These are phyloP conservation scores for Hydraecia micacea DNA, from an alignment of 2,888 invertebrate genomes.

Conservation along the genomic window DNA sequence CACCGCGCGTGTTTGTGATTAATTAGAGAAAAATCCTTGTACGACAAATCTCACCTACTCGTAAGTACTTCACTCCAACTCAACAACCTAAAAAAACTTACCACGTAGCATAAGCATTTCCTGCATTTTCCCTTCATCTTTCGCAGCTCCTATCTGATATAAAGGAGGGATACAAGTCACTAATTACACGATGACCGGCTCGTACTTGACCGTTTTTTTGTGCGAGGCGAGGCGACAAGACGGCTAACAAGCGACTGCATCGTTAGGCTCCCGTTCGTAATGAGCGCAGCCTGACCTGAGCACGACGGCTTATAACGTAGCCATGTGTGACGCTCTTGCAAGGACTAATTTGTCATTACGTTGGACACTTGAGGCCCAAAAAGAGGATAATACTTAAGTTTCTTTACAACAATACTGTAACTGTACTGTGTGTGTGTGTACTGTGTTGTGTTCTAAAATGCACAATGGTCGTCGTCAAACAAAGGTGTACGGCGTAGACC, in stretches of 20 bases:
- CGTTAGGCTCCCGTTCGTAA: conserved; percentile 80
- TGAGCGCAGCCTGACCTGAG: conserved; percentile 73
- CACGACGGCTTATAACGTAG: conserved; percentile 55
- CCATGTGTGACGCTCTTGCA: conserved; percentile 51
- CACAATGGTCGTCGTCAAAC: neutral
- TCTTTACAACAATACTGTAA: neutral
- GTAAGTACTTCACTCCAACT: conserved; percentile 17
- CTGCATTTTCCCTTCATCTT: conserved; percentile 42
- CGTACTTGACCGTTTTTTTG: conserved; percentile 67
- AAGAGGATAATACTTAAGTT: conserved; percentile 15
- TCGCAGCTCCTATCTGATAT: conserved; percentile 52
- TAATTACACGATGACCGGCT: conserved; percentile 62
- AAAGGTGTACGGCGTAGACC: conserved; percentile 37
- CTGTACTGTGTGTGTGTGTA: too few relatives aligned
- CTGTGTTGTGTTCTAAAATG: too few relatives aligned
- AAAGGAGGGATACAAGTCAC: conserved; percentile 59
- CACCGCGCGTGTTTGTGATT: conserved; percentile 3
- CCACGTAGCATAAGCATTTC: conserved; percentile 38
- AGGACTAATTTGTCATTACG: conserved; percentile 44
- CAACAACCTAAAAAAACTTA: conserved; percentile 28
- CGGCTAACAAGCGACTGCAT: conserved; percentile 82
- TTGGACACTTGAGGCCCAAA: conserved; percentile 20
- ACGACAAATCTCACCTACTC: conserved; percentile 15
- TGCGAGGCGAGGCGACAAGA: conserved; percentile 72
- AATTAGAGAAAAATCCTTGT: conserved; percentile 33